These are phyloP conservation scores for Protaetia brevitarsis DNA, from an alignment of 1,140 invertebrate species.

Conservation along the genomic window DNA sequence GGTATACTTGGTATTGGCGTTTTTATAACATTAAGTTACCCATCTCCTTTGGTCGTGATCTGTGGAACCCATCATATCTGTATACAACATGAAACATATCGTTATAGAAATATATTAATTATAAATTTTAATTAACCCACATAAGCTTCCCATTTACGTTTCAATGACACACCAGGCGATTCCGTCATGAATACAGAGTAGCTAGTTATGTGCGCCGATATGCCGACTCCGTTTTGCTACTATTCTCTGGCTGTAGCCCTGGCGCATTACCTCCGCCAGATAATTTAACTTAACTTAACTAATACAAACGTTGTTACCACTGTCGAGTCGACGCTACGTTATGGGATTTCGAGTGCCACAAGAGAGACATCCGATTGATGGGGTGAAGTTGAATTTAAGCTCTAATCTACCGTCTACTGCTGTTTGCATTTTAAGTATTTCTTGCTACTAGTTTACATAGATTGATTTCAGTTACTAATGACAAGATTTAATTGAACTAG, in stretches of 20 bases:
- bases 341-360: background rate
- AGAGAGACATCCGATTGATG: background rate
- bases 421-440: too few relatives aligned
- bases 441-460: too few relatives aligned
- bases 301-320: slow-evolving; percentile 4
- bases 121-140: slow-evolving; percentile 9
- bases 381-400: too few relatives aligned
- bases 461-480: too few relatives aligned
- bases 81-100: too few relatives aligned
- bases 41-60: too few relatives aligned
- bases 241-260: background rate
- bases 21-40: too few relatives aligned
- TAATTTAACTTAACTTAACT: background rate
- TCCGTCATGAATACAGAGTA: slow-evolving; percentile 17
- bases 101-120: background rate
- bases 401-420: too few relatives aligned
- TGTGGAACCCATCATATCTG: too few relatives aligned
- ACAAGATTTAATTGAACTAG: too few relatives aligned
- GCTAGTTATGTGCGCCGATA: slow-evolving; percentile 1
- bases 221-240: background rate
- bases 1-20: too few relatives aligned
- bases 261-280: background rate
- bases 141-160: slow-evolving; percentile 11
- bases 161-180: slow-evolving; percentile 3
- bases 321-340: background rate